Percentiles rank a stretch among this genome's conserved stretches.
These are phyloP conservation scores for Antechinus stuartii DNA, from an alignment of 2,113 vertebrate species.

Conservation along the genomic window DNA sequence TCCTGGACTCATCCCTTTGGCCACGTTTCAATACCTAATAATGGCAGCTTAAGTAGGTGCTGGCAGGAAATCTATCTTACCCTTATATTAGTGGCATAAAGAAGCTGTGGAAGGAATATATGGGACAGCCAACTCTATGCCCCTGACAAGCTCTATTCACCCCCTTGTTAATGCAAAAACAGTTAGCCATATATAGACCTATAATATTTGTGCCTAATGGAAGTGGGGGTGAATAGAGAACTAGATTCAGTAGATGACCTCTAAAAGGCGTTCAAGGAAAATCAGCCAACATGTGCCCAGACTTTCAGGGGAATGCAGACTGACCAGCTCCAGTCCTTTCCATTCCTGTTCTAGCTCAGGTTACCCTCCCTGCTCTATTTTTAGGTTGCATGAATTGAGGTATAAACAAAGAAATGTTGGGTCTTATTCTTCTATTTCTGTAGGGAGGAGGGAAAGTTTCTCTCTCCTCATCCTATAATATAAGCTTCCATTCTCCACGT, in stretches of 20 bases:
- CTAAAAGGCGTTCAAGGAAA: background rate
- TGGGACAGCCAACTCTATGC: background rate
- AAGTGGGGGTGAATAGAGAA: background rate
- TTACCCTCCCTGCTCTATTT: background rate
- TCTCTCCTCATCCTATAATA: background rate
- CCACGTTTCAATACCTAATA: background rate
- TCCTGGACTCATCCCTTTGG: conserved; percentile 11
- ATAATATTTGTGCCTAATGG: background rate
- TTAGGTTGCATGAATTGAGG: background rate
- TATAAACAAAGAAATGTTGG: background rate
- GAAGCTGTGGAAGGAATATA: background rate
- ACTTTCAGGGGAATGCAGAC: background rate
- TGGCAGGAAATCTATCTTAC: background rate
- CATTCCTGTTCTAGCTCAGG: background rate
- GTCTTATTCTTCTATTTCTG: background rate
- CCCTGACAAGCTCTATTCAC: background rate
- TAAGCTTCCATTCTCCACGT: background rate
- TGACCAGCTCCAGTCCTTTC: background rate
- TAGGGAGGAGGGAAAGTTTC: background rate
- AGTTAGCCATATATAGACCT: background rate
- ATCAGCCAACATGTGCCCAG: background rate
- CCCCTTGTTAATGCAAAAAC: background rate
- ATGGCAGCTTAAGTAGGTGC: background rate
- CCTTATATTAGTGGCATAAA: background rate
- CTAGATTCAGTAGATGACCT: background rate